Percentiles rank a stretch among this genome's conserved stretches.
Conservation (phyloP, 1,140 invertebrate species). For the Atta texana region DNA sequence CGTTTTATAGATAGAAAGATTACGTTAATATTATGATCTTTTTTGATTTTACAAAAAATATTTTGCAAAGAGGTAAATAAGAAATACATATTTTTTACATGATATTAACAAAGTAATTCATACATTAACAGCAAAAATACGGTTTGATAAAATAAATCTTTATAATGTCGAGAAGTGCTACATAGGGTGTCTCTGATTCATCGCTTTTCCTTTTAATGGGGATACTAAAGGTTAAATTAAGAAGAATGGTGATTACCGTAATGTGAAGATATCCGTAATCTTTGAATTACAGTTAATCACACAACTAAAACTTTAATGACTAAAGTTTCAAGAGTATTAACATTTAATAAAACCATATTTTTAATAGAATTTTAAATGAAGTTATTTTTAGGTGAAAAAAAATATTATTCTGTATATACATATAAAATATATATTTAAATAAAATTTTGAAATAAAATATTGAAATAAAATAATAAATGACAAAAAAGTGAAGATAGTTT, state of each 20-base stretch:
- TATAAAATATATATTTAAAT: neutral
- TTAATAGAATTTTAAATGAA: neutral
- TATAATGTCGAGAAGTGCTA: slow-evolving; percentile 28
- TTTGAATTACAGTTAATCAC: slow-evolving; percentile 14
- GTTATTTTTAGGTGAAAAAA: neutral
- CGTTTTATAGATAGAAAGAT: neutral
- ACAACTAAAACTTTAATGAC: slow-evolving; percentile 17
- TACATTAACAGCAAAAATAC: neutral
- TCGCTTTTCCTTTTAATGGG: slow-evolving; percentile 48
- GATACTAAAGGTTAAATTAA: slow-evolving; percentile 45
- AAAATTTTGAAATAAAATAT: neutral
- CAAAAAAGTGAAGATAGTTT: neutral
- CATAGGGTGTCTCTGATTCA: slow-evolving; percentile 41
- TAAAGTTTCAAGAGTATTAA: neutral
- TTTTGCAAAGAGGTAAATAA: neutral
- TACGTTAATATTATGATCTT: neutral
- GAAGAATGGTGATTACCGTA: slow-evolving; percentile 46
- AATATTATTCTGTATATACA: no score
- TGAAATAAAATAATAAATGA: neutral
- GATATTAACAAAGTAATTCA: neutral
- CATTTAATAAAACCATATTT: neutral
- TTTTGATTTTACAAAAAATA: neutral
- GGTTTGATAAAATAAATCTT: slow-evolving; percentile 53
- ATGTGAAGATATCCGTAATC: slow-evolving; percentile 23
- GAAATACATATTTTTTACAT: neutral